A percentile compares a stretch with the other conserved stretches of the same genome.
phyloP scores from a whole-genome alignment of 2,888 invertebrate genomes.

The Kryphioiulus occultus region DNA sequence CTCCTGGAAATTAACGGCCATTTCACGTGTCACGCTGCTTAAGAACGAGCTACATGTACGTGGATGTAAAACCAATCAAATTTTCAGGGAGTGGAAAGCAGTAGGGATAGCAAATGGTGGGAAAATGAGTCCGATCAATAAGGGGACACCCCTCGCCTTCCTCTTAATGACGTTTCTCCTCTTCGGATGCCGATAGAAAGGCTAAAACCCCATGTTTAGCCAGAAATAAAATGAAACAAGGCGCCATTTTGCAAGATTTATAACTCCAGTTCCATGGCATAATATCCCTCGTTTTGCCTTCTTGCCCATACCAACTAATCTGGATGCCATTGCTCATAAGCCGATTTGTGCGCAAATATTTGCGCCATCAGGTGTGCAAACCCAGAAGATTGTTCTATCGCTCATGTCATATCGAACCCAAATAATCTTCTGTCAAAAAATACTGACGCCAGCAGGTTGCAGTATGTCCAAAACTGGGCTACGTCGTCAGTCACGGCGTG shows the following conservation, averaged over 20 bases:
- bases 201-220: background rate
- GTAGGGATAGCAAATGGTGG: background rate
- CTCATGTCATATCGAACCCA: too few relatives aligned
- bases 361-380: too few relatives aligned
- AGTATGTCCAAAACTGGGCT: too few relatives aligned
- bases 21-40: conserved; percentile 8
- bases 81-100: background rate
- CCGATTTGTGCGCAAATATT: too few relatives aligned
- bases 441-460: too few relatives aligned
- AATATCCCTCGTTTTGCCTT: too few relatives aligned
- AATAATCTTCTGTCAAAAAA: too few relatives aligned
- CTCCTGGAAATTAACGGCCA: conserved; percentile 5
- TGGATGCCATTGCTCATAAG: too few relatives aligned
- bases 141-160: background rate
- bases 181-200: background rate
- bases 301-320: too few relatives aligned
- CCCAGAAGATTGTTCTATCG: too few relatives aligned
- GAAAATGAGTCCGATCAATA: background rate
- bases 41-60: background rate
- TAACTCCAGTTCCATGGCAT: too few relatives aligned
- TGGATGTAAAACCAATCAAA: conserved; percentile 23
- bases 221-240: background rate
- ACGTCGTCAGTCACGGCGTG: too few relatives aligned
- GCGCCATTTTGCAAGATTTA: background rate
- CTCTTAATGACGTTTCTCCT: conserved; percentile 23